A percentile compares a stretch with the other conserved stretches of the same genome.
phyloP scores from a whole-genome alignment of 2,888 invertebrate genomes.

The Myathropa florea region DNA sequence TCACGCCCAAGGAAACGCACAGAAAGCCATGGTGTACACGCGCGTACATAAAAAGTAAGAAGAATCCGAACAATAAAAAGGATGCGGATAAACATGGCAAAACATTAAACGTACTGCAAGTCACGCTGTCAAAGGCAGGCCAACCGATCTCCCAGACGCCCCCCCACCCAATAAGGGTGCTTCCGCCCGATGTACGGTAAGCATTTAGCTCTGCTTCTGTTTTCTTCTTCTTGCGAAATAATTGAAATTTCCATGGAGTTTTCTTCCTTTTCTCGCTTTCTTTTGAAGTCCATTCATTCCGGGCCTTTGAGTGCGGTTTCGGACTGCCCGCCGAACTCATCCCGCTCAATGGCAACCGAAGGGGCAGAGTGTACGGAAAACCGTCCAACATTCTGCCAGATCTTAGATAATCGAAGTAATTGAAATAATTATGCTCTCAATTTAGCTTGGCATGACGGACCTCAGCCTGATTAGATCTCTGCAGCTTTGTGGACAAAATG shows the following conservation, averaged over 20 bases:
- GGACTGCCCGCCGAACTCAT: conserved; percentile 16
- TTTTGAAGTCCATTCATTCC: conserved; percentile 32
- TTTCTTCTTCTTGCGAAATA: conserved; percentile 6
- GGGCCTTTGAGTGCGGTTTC: conserved; percentile 16
- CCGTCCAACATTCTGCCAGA: conserved; percentile 70
- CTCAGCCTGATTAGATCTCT: conserved; percentile 54
- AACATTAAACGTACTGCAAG: conserved; percentile 34
- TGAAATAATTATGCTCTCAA: conserved; percentile 80
- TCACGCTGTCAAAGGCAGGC: conserved; percentile 36
- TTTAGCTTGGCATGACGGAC: conserved; percentile 68
- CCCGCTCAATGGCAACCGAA: conserved; percentile 30
- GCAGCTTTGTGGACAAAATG: conserved; percentile 23
- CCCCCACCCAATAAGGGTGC: conserved; percentile 5
- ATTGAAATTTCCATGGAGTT: conserved; percentile 51
- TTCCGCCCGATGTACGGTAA: conserved; percentile 3
- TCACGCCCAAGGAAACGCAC: background rate
- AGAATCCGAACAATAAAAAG: conserved; percentile 25
- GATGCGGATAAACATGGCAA: conserved; percentile 20
- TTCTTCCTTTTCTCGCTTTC: conserved; percentile 37
- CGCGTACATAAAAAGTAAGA: conserved; percentile 18
- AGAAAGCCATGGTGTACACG: background rate
- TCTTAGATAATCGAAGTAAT: conserved; percentile 78
- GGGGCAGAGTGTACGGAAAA: conserved; percentile 13
- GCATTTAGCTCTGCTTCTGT: conserved; percentile 5
- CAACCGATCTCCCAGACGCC: background rate